A percentile compares a stretch with the other conserved stretches of the same genome.
Evolutionary conservation across 2,888 invertebrate species (phyloP).

Genomic region (Rhagonycha lutea): DNA sequence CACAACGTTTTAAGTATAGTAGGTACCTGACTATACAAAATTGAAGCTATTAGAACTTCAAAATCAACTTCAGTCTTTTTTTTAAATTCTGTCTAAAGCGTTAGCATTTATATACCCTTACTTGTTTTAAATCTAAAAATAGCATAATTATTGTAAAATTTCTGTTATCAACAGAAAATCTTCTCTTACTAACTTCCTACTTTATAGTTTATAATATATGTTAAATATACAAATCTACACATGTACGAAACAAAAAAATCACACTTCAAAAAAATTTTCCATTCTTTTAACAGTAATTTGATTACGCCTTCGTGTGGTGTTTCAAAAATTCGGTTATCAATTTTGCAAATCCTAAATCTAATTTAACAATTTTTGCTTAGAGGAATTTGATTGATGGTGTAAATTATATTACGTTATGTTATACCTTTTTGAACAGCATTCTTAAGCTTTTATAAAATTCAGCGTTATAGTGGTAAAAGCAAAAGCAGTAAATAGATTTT

Average conservation of each 20-base stretch:
- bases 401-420: not conserved
- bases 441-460: not conserved
- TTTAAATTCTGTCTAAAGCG: not conserved
- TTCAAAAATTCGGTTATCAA: not conserved
- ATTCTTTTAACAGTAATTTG: not conserved
- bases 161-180: not conserved
- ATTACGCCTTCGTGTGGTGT: not conserved
- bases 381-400: not conserved
- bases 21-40: not conserved
- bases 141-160: too few species aligned
- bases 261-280: not conserved
- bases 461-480: not conserved
- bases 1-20: not conserved
- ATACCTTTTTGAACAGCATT: not conserved
- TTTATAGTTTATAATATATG: not conserved
- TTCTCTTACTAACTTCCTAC: not conserved
- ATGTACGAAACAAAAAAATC: not conserved
- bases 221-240: not conserved
- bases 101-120: too few species aligned
- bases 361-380: not conserved
- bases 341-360: not conserved
- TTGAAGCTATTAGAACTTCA: not conserved
- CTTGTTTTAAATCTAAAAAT: too few species aligned
- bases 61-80: not conserved
- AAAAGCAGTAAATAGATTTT: not conserved